Evolutionary conservation across 1,140 invertebrate genomes (phyloP), one percentile per base, ranked within the genome.

Genomic region (Grapholita molesta): DNA sequence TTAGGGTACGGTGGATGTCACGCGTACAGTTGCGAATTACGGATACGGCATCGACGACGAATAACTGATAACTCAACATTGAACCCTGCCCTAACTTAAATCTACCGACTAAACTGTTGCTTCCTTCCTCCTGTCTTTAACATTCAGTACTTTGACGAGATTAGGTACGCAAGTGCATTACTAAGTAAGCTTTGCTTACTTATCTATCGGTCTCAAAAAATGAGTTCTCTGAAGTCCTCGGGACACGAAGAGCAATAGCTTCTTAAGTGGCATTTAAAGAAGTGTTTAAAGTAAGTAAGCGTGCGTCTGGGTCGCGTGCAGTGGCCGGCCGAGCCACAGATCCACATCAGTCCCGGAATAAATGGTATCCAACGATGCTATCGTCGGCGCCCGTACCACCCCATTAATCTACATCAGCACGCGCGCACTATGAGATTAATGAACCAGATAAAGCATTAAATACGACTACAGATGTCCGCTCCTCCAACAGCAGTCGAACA

Each of bases 361-460:
- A 84, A 81, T 74, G 78, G 73, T 84, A 85, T 84, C 85, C 78
- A 72, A 68, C 75, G 83, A 86, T 85, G 77, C 75, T 83, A 87
- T 88, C 86, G 65, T 52, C 74, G 78, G 78, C 80, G 78, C 81
- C 81, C 76, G 82, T 77, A 80, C 80, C 84, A 85, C 83, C 83
- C 78, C 84, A 90, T 90, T 87, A 87, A 90, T 90, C 86, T 86
- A 87, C 86, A 90, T 90, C 86, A 88, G 79, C 86, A 86, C 85
- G 81, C 85, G 84, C 81, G 78, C 75, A 69, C 83, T 78, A 84
- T 76, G 80, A 82, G 88, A 88, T 90, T 86, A 90, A 88, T 90
- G 85, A 88, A 86, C 76, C 73, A 83, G 88, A 88, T 88, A 86
- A 88, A 82, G 77, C 74, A 68, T 86, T 86, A 85, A 88, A 88